These are phyloP conservation scores for Cariama cristata DNA, from an alignment of 2,113 vertebrate species.

Conservation along the genomic window DNA sequence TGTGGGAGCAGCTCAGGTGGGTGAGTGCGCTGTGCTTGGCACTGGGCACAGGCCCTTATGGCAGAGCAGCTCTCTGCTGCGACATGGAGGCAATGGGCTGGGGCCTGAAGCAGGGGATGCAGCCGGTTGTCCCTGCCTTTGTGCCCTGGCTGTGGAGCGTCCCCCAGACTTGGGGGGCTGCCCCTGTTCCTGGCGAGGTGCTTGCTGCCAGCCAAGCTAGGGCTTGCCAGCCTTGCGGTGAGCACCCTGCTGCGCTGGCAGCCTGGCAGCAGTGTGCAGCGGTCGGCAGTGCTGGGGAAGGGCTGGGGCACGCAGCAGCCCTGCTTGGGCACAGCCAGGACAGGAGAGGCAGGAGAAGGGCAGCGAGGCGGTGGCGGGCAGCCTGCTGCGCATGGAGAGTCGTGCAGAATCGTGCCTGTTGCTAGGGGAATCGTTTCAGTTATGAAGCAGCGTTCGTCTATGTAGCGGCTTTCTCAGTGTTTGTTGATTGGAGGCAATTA, in stretches of 20 bases:
- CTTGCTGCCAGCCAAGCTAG: background rate
- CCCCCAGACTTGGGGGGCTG: background rate
- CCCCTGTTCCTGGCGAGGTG: background rate
- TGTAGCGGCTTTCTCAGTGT: background rate
- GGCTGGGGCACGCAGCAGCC: background rate
- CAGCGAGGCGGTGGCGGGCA: background rate
- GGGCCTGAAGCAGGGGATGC: background rate
- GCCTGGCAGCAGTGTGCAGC: background rate
- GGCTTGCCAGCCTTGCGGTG: background rate
- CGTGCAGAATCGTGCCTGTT: background rate
- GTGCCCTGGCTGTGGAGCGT: background rate
- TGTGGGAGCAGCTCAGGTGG: background rate
- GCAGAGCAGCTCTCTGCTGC: background rate
- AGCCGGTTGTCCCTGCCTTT: background rate
- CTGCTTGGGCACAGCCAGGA: background rate
- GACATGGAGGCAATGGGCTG: background rate
- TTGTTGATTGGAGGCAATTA: constrained; percentile 61
- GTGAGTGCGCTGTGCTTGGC: background rate
- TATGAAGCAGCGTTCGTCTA: background rate
- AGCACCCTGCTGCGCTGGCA: background rate
- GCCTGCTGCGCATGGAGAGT: accelerated
- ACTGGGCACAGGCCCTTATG: accelerated
- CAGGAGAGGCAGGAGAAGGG: background rate
- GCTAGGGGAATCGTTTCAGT: background rate
- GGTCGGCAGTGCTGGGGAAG: background rate